Base-by-base conservation (phyloP, 2,797 vertebrate species). In the Melanotaenia pygmaea region DNA sequence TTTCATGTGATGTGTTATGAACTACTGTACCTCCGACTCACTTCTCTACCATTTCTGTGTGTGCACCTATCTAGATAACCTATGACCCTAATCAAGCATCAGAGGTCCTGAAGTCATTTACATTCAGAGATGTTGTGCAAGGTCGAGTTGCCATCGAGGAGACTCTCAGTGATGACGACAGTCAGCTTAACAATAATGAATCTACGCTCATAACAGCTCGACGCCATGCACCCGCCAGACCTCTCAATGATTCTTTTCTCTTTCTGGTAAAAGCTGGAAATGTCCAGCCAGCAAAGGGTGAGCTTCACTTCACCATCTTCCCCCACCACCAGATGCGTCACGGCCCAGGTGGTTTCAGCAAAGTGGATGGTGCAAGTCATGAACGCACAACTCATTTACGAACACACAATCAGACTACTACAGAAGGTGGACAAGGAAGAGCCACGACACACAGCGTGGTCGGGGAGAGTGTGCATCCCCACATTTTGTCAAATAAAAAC, bases 191-290 rank as follows among this genome's bases (percentile, higher is more conserved):
- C 0, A 66, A 53, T 89, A 87, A 91, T 67, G 64, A 80, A 93
- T 92, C 0, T 63, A 75, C 30, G 0, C 59, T 66, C 5, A 22
- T 73, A 2, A 87, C 79, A 8, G 59, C 71, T 38, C 71, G 59
- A 63, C 92, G 93, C 57, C 85, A 91, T 67, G 64, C 93, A 53
- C 90, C 88, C 0, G 77, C 89, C 0, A 79, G 90, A 22, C 69
- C 89, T 2, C 86, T 96, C 71, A 95, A 95, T 30, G 96, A 98
- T 59, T 99, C 96, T 0, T 98, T 99, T 84, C 83, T 81, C 1
- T 98, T 98, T 83, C 51, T 96, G 61, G 86, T 98, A 71, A 95
- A 89, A 79, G 96, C 95, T n/a, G 94, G 95, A 70, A 89, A 90
- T 0, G 94, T 98, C n/a, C 96, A 97, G 71, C 96, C 96, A 58